A percentile compares a stretch with the other conserved stretches of the same genome.
phyloP scores from a whole-genome alignment of 1,140 invertebrate genomes.

The Dinothrombium tinctorium region DNA sequence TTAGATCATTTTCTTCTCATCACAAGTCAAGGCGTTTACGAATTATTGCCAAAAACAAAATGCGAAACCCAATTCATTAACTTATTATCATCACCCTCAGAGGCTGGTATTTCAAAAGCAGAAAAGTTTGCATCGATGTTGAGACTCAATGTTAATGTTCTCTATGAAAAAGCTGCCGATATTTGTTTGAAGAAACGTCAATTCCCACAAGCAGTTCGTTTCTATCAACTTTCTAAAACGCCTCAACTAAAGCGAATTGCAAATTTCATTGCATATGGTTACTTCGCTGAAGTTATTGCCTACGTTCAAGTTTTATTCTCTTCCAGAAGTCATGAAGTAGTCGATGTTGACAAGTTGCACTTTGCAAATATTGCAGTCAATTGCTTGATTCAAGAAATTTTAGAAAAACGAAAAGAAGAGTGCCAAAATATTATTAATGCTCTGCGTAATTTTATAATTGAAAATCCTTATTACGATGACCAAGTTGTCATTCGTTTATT shows the following conservation, averaged over 20 bases:
- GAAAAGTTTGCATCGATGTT: slow-evolving; percentile 21
- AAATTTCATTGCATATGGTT: slow-evolving; percentile 42
- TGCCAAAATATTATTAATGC: background rate
- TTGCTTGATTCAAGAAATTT: slow-evolving; percentile 35
- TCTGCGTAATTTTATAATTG: slow-evolving; percentile 32
- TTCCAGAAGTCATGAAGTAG: slow-evolving; percentile 29
- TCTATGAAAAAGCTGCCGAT: slow-evolving; percentile 46
- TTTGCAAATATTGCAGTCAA: slow-evolving; percentile 41
- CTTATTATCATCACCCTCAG: too few relatives aligned
- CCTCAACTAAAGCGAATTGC: slow-evolving; percentile 39
- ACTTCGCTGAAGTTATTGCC: slow-evolving; percentile 37
- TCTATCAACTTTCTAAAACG: slow-evolving; percentile 46
- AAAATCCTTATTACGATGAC: slow-evolving; percentile 42
- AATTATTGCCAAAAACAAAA: background rate
- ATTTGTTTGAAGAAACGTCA: slow-evolving; percentile 34
- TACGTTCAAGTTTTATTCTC: slow-evolving; percentile 31
- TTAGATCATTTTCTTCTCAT: background rate
- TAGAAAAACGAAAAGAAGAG: slow-evolving; percentile 18
- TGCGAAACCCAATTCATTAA: slow-evolving; percentile 7
- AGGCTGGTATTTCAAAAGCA: slow-evolving; percentile 10
- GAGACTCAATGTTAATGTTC: slow-evolving; percentile 34
- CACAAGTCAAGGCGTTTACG: background rate
- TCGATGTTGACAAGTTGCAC: slow-evolving; percentile 34
- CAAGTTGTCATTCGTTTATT: slow-evolving; percentile 34
- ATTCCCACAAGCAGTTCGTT: slow-evolving; percentile 36